Conservation (phyloP, 35 echinoderm and acorn worm genomes). For the Amphiura filiformis region DNA sequence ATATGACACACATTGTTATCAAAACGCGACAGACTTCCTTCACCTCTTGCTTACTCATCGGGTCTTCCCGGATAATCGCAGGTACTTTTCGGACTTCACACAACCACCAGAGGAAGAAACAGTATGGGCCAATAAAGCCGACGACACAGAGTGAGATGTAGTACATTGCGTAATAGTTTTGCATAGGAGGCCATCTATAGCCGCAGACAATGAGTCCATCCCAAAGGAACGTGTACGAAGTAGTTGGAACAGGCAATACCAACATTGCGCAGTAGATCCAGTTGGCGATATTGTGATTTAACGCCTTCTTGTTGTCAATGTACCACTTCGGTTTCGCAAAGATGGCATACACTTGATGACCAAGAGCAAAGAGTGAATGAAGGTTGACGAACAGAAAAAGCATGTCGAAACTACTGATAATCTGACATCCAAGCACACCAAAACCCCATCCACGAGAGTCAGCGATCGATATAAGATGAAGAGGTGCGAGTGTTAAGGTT, state of each 20-base stretch:
- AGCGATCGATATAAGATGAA: slow-evolving; percentile 22
- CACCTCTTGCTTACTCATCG: neutral
- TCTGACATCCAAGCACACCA: neutral
- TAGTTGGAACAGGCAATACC: slow-evolving; percentile 9
- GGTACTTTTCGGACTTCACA: neutral
- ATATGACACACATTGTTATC: neutral
- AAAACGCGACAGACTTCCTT: neutral
- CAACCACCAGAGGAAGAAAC: slow-evolving; percentile 8
- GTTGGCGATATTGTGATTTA: slow-evolving; percentile 10
- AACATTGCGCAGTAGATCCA: slow-evolving; percentile 39
- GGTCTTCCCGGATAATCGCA: neutral
- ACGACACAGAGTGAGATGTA: slow-evolving; percentile 37
- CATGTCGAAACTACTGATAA: slow-evolving; percentile 22
- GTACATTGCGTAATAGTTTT: slow-evolving; percentile 53
- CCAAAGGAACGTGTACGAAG: slow-evolving; percentile 13
- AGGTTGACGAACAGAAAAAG: slow-evolving; percentile 3
- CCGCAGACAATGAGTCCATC: slow-evolving; percentile 20
- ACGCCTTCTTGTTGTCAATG: slow-evolving; percentile 7
- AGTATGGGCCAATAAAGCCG: neutral
- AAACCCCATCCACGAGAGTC: slow-evolving; percentile 27
- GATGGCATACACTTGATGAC: slow-evolving; percentile 5
- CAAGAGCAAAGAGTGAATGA: slow-evolving; percentile 32
- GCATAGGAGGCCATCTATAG: slow-evolving; percentile 34
- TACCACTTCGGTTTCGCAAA: slow-evolving; percentile 1
- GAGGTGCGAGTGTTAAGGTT: neutral